phyloP scores from a whole-genome alignment of 2,113 vertebrate species.

The Asarcornis scutulata region DNA sequence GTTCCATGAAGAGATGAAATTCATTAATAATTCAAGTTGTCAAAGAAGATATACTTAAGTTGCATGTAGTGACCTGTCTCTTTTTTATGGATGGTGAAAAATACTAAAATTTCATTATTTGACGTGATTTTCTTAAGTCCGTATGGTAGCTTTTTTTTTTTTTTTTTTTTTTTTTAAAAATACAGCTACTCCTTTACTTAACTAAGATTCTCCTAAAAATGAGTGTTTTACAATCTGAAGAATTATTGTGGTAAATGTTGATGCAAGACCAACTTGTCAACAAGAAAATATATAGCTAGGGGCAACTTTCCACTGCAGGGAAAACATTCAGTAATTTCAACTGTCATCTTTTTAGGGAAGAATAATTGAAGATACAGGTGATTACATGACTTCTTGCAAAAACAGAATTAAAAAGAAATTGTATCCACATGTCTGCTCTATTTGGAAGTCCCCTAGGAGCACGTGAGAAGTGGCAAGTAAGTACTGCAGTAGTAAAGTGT shows the following conservation, averaged over 20 bases:
- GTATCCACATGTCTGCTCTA: neutral
- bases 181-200: neutral
- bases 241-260: neutral
- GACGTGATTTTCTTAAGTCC: neutral
- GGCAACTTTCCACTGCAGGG: neutral
- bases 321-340: constrained; percentile 5
- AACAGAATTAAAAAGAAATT: neutral
- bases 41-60: neutral
- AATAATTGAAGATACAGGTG: constrained; percentile 11
- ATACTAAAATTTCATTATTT: neutral
- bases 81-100: neutral
- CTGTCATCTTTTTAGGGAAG: neutral
- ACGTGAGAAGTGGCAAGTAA: neutral
- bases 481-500: neutral
- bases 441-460: neutral
- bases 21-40: neutral
- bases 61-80: neutral
- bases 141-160: neutral
- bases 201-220: neutral
- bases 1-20: neutral
- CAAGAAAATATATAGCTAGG: neutral
- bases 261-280: neutral
- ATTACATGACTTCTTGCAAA: neutral
- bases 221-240: neutral
- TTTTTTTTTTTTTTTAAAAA: neutral